Conservation (phyloP, 1,140 invertebrate species). For the Trypoxylus dichotomus region DNA sequence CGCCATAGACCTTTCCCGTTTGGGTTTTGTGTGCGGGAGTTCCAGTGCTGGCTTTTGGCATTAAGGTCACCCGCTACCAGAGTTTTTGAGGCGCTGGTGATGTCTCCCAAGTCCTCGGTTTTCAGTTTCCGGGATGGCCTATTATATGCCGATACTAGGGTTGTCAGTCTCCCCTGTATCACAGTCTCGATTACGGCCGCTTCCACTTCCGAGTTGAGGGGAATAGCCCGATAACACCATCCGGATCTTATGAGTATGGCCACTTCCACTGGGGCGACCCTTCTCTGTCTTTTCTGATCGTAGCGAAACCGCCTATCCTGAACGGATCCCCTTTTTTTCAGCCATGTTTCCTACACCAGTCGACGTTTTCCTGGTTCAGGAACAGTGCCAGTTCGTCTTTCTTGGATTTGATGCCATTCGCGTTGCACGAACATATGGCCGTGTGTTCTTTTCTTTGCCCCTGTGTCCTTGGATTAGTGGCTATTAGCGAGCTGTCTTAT, state of each 20-base stretch:
- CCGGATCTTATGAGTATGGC: neutral
- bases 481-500: neutral
- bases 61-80: slow-evolving; percentile 13
- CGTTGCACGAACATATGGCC: neutral
- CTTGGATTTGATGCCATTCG: neutral
- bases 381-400: slow-evolving; percentile 1
- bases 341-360: neutral
- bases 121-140: neutral
- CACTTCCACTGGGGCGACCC: neutral
- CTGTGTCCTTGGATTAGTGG: neutral
- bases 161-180: neutral
- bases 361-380: neutral
- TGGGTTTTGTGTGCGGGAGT: neutral
- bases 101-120: neutral
- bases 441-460: neutral
- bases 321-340: neutral
- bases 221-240: neutral
- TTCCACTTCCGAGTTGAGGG: neutral
- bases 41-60: slow-evolving; percentile 15
- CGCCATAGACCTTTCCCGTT: neutral
- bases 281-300: slow-evolving; percentile 1
- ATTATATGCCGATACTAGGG: neutral
- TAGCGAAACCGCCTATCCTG: neutral
- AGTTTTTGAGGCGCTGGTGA: neutral
- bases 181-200: neutral